Percentiles rank a stretch among this genome's conserved stretches.
Evolutionary conservation across 2,797 vertebrate species (phyloP).

Genomic region (Hemibagrus guttatus): DNA sequence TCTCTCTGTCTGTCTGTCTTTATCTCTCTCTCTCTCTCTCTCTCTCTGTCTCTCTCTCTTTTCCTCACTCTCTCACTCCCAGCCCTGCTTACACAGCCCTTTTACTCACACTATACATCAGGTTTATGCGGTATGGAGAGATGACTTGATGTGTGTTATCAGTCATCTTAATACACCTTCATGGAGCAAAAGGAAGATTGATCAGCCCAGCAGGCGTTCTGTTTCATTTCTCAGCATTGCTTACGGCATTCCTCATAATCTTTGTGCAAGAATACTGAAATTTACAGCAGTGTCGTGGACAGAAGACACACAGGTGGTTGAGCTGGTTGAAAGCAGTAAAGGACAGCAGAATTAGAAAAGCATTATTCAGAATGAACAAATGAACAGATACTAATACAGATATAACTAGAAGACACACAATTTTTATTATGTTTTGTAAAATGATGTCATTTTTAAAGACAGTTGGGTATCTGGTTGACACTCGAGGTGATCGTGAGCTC

Average conservation of each 20-base stretch:
- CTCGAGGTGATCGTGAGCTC: neutral
- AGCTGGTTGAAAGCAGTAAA: neutral
- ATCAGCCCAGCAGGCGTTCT: neutral
- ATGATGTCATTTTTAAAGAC: neutral
- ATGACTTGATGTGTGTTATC: neutral
- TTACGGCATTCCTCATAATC: neutral
- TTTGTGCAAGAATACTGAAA: neutral
- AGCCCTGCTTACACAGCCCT: neutral
- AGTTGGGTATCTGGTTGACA: neutral
- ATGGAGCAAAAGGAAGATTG: neutral
- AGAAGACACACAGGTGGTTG: neutral
- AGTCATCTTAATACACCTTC: slow-evolving; percentile 17
- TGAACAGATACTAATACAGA: neutral
- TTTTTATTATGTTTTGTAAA: neutral
- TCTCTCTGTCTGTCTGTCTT: neutral
- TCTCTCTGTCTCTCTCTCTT: neutral
- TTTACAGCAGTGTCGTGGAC: neutral
- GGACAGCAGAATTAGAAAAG: neutral
- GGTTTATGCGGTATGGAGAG: neutral
- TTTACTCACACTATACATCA: neutral
- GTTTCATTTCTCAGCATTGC: neutral
- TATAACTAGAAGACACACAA: neutral
- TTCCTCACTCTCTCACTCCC: neutral
- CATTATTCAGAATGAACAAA: neutral
- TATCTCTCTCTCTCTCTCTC: neutral